These are phyloP conservation scores for Tautogolabrus adspersus DNA, from an alignment of 2,113 vertebrate species.

Conservation along the genomic window DNA sequence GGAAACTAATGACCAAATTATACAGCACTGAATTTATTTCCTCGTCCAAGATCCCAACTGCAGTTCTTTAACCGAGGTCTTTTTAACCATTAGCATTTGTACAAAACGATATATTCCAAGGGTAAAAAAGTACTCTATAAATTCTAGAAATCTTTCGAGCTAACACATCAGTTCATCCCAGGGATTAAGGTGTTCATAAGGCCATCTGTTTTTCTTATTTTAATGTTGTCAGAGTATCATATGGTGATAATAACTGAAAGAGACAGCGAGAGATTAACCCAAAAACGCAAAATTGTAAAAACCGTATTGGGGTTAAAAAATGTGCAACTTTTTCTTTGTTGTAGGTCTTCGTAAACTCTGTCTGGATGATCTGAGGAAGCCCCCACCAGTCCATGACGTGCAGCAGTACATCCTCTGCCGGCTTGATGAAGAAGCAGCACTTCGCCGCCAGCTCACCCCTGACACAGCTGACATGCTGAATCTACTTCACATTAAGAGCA, in stretches of 20 bases:
- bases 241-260: no score
- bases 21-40: background rate
- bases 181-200: background rate
- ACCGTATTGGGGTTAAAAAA: constrained; percentile 1
- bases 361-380: constrained; percentile 86
- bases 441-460: constrained; percentile 84
- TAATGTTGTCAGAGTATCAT: no score
- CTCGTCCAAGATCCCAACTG: background rate
- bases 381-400: constrained; percentile 80
- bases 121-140: background rate
- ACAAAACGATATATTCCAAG: background rate
- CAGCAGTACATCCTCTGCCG: constrained; percentile 88
- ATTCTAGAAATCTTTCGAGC: background rate
- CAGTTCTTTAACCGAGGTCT: background rate
- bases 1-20: background rate
- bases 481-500: constrained; percentile 88
- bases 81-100: background rate
- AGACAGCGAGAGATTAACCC: no score
- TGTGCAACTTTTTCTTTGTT: constrained; percentile 12
- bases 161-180: no score
- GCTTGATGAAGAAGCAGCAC: constrained; percentile 80
- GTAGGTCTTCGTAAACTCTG: constrained; percentile 84
- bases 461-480: constrained; percentile 88
- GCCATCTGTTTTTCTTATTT: background rate
- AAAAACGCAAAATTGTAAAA: background rate